Evolutionary conservation across 2,888 invertebrate species (phyloP).

Genomic region (Lasioglossum marginatum): DNA sequence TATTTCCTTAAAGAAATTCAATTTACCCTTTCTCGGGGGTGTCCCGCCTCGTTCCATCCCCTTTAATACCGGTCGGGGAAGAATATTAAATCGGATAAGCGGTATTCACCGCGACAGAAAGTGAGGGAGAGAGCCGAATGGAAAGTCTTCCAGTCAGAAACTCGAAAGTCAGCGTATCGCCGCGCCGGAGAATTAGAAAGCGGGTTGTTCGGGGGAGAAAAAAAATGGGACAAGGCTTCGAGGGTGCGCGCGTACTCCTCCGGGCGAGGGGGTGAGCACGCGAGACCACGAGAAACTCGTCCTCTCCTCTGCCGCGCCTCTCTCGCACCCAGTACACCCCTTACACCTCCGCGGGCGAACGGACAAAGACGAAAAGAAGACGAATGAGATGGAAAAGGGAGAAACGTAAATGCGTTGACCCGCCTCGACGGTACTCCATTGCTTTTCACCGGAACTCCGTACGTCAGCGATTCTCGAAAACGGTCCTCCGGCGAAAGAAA

Average conservation of each 20-base stretch:
- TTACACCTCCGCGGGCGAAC: neutral
- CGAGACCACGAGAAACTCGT: neutral
- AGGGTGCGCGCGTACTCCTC: conserved; percentile 16
- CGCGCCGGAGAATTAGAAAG: conserved; percentile 47
- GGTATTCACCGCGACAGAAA: neutral
- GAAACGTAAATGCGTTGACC: conserved; percentile 34
- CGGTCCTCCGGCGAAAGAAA: neutral
- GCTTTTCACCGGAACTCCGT: conserved; percentile 22
- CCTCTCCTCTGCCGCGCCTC: neutral
- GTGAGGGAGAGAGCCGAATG: neutral
- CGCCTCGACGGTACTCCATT: conserved; percentile 29
- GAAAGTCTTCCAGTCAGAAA: conserved; percentile 36
- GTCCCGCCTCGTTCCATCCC: neutral
- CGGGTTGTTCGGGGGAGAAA: conserved; percentile 18
- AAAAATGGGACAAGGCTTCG: conserved; percentile 51
- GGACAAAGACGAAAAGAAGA: neutral
- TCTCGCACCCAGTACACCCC: neutral
- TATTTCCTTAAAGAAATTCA: conserved; percentile 45
- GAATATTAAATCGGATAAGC: conserved; percentile 51
- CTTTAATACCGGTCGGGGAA: neutral
- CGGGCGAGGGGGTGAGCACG: neutral
- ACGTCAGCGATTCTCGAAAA: conserved; percentile 15
- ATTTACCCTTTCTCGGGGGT: conserved; percentile 18
- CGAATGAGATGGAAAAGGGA: neutral
- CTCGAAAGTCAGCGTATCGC: conserved; percentile 34